Percentiles rank a stretch among this genome's conserved stretches.
phyloP scores from a whole-genome alignment of 1,140 invertebrate genomes.

The Orius laevigatus region DNA sequence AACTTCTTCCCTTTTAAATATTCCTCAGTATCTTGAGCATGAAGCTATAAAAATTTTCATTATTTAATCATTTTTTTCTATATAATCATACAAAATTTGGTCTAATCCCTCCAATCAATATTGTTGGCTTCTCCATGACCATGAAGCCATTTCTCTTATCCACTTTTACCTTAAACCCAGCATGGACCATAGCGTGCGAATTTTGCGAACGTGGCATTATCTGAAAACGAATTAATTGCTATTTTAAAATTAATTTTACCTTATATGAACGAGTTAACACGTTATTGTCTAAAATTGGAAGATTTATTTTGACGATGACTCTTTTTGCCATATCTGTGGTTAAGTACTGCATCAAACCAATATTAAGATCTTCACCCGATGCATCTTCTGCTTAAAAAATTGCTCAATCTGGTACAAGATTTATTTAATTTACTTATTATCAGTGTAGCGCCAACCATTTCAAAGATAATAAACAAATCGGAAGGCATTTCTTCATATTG shows the following conservation, averaged over 20 bases:
- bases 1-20: constrained; percentile 40
- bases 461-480: constrained; percentile 55
- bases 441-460: constrained; percentile 26
- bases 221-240: background rate
- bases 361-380: constrained; percentile 13
- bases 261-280: constrained; percentile 9
- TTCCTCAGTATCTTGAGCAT: constrained; percentile 48
- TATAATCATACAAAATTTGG: constrained; percentile 6
- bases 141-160: constrained; percentile 35
- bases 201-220: constrained; percentile 16
- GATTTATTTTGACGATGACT: constrained; percentile 39
- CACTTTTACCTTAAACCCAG: constrained; percentile 42
- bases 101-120: constrained; percentile 3
- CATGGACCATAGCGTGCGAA: constrained; percentile 16
- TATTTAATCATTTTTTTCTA: background rate
- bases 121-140: constrained; percentile 7
- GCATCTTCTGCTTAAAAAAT: background rate
- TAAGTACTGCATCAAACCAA: constrained; percentile 37
- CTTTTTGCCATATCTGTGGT: constrained; percentile 41
- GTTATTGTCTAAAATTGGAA: constrained; percentile 30
- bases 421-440: constrained; percentile 15
- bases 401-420: background rate
- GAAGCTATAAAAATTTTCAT: constrained; percentile 28
- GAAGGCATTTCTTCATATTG: constrained; percentile 52
- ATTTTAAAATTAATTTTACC: background rate